Base-by-base conservation (phyloP, 2,113 vertebrate species). In the Chionomys nivalis region DNA sequence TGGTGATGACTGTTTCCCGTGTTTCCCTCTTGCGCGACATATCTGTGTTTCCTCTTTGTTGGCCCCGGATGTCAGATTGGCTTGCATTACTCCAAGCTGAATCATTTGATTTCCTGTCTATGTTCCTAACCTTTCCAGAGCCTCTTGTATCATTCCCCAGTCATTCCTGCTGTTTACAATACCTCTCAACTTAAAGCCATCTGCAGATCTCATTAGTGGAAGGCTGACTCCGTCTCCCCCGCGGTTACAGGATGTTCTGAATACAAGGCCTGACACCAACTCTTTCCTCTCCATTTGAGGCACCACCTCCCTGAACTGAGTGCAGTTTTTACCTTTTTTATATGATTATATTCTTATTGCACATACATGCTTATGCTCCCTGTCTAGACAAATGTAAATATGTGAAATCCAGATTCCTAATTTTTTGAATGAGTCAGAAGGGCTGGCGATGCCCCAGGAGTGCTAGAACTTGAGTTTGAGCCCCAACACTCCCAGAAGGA, bases 41-140 rank as follows among this genome's bases (percentile, higher is more conserved):
- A 90, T 97, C 97, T 96, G 95, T 89, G 85, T 97, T 97, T 96
- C 91, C 92, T 96, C 91, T 91, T 96, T 68, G 78, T 97, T 94
- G 91, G 93, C 91, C 95, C 95, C 96, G 96, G 95, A 97, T 97
- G 97, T 97, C 95, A 87, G 68, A 96, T 90, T 96, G 97, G 96
- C 96, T 95, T 95, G 88, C 42, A 5, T 94, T 96, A 93, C 89
- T 94, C 70, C 76, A 88, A 61, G 95, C 91, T 97, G 97, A 98
- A 95, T 98, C 97, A 98, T 90, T 96, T 93, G 79, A 96, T 97
- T 98, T 98, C 98, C 97, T 98, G 97, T 97, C 97, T 93, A 97
- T 97, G 98, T 98, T 97, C 91, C 96, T 96, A 97, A 97, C 95
- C 96, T 97, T 97, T 97, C 96, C 97, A 96, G 97, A 83, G 93